Evolutionary conservation across 2,888 invertebrate species (phyloP), one percentile per base, ranked within the genome.

Genomic region (Drosophila putrida): DNA sequence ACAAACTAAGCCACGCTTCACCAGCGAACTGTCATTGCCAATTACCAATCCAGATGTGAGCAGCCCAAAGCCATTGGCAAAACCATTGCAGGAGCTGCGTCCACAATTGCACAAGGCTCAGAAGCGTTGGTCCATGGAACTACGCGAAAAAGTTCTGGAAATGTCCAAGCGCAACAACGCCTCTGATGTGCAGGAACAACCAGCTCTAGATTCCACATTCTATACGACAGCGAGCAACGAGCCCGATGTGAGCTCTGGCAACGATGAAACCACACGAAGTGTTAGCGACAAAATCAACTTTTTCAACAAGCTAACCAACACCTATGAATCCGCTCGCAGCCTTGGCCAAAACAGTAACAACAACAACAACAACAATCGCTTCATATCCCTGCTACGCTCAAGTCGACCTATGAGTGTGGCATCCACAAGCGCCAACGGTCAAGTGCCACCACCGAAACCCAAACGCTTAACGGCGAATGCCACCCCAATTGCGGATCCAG

Each of bases 201-300:
- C 35, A 9, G 1, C 25, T 49, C 46, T 66, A 28, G 43, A 54
- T 44, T 20, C 65, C 38, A 58, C 74, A 31, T 71, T 71, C 15
- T 35, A 25, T 13, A 33, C 38, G 20, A n/a, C n/a, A n/a, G n/a
- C n/a, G n/a, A 51, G 20, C 20, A n/a, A 36, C 28, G 61, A n/a
- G 10, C 6, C 35, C 20, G 33, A 43, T 25, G 51, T 4, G n/a
- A 6, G 31, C 31, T 13, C 20, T 6, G 9, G 25, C 27, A 11
- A 33, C 8, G 55, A 49, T 20, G 65, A 59, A 13, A 58, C 61
- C n/a, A 6, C 63, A 15, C 75, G 65, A 61, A 82, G 72, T 39
- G 88, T 88, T 35, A 78, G 74, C 54, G 84, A 84, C 41, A 84
- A 82, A 78, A 89, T 88, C 67, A 75, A 77, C 68, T 88, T 87